Evolutionary conservation across 2,113 vertebrate species (phyloP).

Genomic region (Crotalus tigris): DNA sequence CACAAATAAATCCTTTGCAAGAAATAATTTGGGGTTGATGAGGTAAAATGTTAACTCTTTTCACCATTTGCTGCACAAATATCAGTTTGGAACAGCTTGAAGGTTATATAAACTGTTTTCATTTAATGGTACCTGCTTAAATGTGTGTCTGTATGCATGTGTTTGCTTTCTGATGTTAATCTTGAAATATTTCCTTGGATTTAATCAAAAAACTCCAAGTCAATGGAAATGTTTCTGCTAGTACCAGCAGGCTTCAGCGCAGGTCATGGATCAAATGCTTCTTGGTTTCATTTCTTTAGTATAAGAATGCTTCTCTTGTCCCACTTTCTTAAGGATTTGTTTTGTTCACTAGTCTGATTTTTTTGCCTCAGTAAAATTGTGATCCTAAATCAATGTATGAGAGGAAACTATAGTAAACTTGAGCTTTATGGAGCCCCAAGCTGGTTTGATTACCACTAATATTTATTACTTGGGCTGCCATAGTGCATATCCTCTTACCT

Average conservation of each 20-base stretch:
- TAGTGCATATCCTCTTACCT: neutral
- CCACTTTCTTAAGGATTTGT: neutral
- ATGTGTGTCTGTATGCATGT: neutral
- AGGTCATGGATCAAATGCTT: neutral
- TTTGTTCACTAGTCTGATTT: neutral
- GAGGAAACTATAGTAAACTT: neutral
- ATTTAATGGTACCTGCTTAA: neutral
- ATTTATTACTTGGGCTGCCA: neutral
- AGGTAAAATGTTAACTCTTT: neutral
- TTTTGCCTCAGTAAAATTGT: conserved; percentile 15
- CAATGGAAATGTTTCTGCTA: neutral
- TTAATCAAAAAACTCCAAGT: neutral
- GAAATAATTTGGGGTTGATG: neutral
- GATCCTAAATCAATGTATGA: neutral
- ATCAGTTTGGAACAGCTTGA: neutral
- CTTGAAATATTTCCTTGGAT: neutral
- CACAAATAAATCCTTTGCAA: neutral
- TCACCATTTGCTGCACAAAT: neutral
- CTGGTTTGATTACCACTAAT: conserved; percentile 28
- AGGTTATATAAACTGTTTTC: neutral
- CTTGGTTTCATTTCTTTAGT: neutral
- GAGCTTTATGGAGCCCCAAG: conserved; percentile 11
- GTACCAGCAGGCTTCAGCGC: neutral
- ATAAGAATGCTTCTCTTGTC: neutral
- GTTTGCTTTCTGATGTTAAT: neutral